Evolutionary conservation across 2,113 vertebrate species (phyloP), one percentile per base, ranked within the genome.

Genomic region (Psilopsiagon aurifrons): DNA sequence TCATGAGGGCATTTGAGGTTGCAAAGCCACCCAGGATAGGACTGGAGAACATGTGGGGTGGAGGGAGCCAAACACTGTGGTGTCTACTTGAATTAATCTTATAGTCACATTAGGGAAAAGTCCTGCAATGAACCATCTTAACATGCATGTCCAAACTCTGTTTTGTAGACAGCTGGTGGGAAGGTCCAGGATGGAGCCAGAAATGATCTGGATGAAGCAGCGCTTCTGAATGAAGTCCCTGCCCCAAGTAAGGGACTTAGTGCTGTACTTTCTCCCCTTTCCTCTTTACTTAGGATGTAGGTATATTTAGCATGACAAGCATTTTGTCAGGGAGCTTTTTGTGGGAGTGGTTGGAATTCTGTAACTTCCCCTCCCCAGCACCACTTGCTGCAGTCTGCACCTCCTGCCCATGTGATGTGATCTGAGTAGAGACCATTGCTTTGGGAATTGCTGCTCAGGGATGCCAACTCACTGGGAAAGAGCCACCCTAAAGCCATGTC

Each of bases 1-100:
- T 27, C 71, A 78, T 0, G 2, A 74, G 66, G 86, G 49, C 49
- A 35, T 35, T 54, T 59, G 49, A 90, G 68, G 83, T 28, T 81
- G 54, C 75, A 94, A 66, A 94, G 60, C 67, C 3, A 1, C 49
- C 29, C 0, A 2, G 71, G 73, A 20, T 5, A 37, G 28, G 11
- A 31, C 44, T 88, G 59, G 44, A 69, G 83, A 81, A 54, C 11
- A 51, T 71, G n/a, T 63, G 55, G 33, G 22, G 13, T 4, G 13
- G 37, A 86, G 43, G 33, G 19, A 90, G n/a, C 54, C 83, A 77
- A 37, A 54, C 1, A 8, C 1, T 0, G 0, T 22, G 22, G 13
- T 3, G 25, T 62, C 41, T 46, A 31, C 28, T 83, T 11, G 2
- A 28, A 51, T 69, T 63, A 69, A n/a, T 54, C 62, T 43, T 6